A percentile compares a stretch with the other conserved stretches of the same genome.
Evolutionary conservation across 1,140 invertebrate genomes (phyloP).

Genomic region (Pectinophora gossypiella): DNA sequence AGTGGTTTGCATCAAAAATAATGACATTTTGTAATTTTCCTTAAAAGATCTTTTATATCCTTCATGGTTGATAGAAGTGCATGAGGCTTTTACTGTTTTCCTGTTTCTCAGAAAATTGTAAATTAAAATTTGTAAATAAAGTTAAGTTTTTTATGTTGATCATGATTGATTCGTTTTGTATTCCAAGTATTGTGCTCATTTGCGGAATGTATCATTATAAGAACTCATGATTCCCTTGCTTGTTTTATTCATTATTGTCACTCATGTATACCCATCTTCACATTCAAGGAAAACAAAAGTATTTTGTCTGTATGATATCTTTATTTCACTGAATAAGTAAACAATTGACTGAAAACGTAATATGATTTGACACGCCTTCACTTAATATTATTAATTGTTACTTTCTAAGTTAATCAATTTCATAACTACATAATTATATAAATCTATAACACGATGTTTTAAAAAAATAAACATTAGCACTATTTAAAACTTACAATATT

Average conservation of each 20-base stretch:
- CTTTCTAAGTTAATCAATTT: slow-evolving; percentile 66
- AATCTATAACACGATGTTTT: slow-evolving; percentile 69
- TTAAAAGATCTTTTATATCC: not conserved
- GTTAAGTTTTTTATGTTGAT: not conserved
- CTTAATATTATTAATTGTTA: slow-evolving; percentile 54
- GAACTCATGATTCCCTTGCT: not conserved
- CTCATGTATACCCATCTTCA: not conserved
- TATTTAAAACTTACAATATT: slow-evolving; percentile 68
- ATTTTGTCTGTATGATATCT: slow-evolving; percentile 32
- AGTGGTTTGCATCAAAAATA: not conserved
- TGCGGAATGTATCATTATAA: not conserved
- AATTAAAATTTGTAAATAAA: not conserved
- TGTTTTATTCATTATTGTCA: not conserved
- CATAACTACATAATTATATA: slow-evolving; percentile 70
- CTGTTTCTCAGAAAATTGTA: not conserved
- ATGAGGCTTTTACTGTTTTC: not conserved
- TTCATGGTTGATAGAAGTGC: not conserved
- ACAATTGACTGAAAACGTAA: slow-evolving; percentile 74
- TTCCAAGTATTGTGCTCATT: not conserved
- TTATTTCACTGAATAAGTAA: slow-evolving; percentile 70
- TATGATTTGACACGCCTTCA: slow-evolving; percentile 70
- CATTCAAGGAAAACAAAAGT: not conserved
- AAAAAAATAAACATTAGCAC: slow-evolving; percentile 73
- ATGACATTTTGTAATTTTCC: not conserved
- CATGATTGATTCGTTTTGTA: not conserved